Evolutionary conservation across 2,888 invertebrate genomes (phyloP), one percentile per base, ranked within the genome.

Genomic region (Nasonia oneida): DNA sequence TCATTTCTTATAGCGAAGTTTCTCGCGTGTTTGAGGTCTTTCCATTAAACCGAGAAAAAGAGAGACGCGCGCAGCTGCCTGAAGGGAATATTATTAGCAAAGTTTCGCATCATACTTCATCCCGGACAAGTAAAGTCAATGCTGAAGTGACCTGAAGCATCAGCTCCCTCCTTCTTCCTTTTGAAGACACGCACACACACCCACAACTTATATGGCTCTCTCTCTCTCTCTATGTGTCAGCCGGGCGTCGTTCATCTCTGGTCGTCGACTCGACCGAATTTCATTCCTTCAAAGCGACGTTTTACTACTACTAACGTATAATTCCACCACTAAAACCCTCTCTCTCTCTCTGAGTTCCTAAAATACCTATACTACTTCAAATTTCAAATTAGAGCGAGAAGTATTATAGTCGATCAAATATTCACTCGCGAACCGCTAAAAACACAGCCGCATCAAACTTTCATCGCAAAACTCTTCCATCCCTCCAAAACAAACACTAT

Each of bases 31-130:
- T 15, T 53, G 10, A 18, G 18, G 12, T 47, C 2, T 61, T 12
- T 61, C 61, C 23, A 61, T 61, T 61, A 23, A 61, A 61, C 61
- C 61, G 23, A 61, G 23, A 23, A 61, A 61, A 2, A 18, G 53
- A 50, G 4, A 53, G 15, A 53, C 3, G 18, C 10, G 10, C n/a
- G 4, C 18, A 57, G 57, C 57, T 57, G 57, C 57, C 23, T 53
- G 23, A 2, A 29, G 50, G 47, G 50, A 23, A 74, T 74, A 74
- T 74, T 50, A 47, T 74, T 50, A 50, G 15, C 47, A 23, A 74
- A 74, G 15, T 23, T 74, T 50, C 12, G 74, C 61, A 23, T 61
- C 61, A 61, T 61, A 12, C 61, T 61, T 61, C 61, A 61, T 61
- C 61, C 23, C n/a, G 2, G 61, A 61, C 23, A 23, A 61, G 61